Evolutionary conservation across 2,797 vertebrate genomes (phyloP), one percentile per base, ranked within the genome.

Genomic region (Esox masquinongy): DNA sequence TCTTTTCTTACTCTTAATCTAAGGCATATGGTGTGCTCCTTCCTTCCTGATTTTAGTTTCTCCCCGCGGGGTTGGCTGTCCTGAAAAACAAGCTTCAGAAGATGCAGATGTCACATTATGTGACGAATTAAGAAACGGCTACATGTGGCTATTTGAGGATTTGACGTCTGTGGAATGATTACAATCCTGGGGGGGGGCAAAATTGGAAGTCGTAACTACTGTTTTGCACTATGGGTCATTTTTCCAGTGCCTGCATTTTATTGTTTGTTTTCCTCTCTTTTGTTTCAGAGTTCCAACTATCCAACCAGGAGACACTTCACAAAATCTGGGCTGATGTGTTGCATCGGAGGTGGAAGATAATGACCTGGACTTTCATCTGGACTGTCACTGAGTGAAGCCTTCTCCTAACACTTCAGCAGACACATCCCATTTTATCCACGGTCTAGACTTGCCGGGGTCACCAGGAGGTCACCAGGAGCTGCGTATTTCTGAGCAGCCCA

Each of bases 81-180:
- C 87, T 83, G 72, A 85, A 91, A 61, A 88, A 84, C 84, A 84
- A 76, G 79, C 87, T 91, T 90, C 87, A 89, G 87, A 90, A 74
- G 75, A 90, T 89, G 82, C 87, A 88, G 85, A 91, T 91, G 88
- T 85, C 84, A 83, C 53, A 72, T 84, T 74, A 79, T 76, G 74
- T 61, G 72, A 51, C 78, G 82, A 87, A 79, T 83, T 36, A 82
- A 76, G 72, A 82, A 36, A 70, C 2, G 3, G 51, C 31, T 76
- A 7, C 71, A 77, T 83, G 73, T 74, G 74, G 80, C 72, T n/a
- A 24, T 76, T 78, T 70, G 19, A n/a, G 56, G 56, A 24, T 9
- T 11, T 61, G 9, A 11, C 63, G 74, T 77, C 74, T 53, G 49
- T 19, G 19, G 72, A 68, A 76, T 80, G 47, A 74, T 34, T 77